phyloP scores from a whole-genome alignment of 2,113 vertebrate genomes.

The Ammodytes dubius region DNA sequence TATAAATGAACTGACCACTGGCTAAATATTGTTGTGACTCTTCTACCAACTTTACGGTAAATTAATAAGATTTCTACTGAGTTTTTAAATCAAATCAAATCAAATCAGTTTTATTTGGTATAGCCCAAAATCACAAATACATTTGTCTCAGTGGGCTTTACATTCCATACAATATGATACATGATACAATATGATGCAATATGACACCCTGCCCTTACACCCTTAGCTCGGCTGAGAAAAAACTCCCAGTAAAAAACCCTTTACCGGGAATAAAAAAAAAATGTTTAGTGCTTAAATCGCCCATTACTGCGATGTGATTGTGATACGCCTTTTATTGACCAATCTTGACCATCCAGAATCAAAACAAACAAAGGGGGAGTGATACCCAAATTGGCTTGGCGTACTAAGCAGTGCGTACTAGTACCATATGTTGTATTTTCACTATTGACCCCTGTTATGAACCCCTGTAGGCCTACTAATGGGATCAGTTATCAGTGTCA shows the following conservation, averaged over 20 bases:
- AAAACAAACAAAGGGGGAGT: not conserved
- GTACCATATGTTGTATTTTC: not conserved
- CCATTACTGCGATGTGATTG: no score
- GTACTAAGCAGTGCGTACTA: rapidly evolving
- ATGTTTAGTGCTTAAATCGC: not conserved
- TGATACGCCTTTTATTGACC: not conserved
- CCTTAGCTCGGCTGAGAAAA: no score
- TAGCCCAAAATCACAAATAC: no score
- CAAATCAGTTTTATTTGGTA: no score
- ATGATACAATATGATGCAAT: no score
- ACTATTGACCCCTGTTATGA: not conserved
- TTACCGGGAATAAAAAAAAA: no score
- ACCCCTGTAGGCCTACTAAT: not conserved
- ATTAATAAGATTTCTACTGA: not conserved
- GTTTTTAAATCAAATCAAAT: no score
- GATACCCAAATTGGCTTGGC: not conserved
- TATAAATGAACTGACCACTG: not conserved
- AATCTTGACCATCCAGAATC: not conserved
- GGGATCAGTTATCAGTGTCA: constrained; percentile 46
- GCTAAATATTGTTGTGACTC: no score
- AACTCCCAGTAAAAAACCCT: no score
- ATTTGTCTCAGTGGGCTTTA: no score
- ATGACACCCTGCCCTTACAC: no score
- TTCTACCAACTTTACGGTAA: not conserved
- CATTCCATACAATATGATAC: no score